These are phyloP conservation scores for Bujurquina vittata DNA, from an alignment of 2,113 vertebrate species.

Conservation along the genomic window DNA sequence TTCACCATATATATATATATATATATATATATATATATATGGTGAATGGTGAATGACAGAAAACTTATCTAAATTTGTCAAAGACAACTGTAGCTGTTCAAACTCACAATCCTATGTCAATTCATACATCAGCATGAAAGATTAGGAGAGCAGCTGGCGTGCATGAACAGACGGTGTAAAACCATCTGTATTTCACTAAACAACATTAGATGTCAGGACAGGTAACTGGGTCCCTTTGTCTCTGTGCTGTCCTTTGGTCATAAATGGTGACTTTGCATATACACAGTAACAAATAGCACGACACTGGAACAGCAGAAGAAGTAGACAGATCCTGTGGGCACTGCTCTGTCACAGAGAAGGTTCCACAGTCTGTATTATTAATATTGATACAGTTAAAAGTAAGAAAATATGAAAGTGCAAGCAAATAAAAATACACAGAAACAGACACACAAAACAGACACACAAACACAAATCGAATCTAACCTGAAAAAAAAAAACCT, in stretches of 20 bases:
- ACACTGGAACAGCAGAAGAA: neutral
- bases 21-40: too few species aligned
- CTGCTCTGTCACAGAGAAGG: neutral
- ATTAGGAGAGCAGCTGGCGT: slow-evolving; percentile 56
- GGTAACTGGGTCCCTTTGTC: slow-evolving; percentile 42
- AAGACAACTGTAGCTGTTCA: neutral
- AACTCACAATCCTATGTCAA: slow-evolving; percentile 9
- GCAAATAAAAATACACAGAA: neutral
- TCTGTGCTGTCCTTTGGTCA: slow-evolving; percentile 1
- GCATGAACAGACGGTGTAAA: neutral
- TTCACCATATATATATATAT: too few species aligned
- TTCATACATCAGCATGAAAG: slow-evolving; percentile 37
- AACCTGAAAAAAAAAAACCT: neutral
- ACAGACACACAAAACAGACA: slow-evolving; percentile 8
- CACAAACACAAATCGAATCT: slow-evolving; percentile 4
- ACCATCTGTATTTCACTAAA: slow-evolving; percentile 48
- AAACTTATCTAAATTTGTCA: neutral
- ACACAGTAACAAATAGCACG: slow-evolving; percentile 1
- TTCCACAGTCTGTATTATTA: neutral
- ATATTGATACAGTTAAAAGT: neutral
- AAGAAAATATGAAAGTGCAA: neutral
- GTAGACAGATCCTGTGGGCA: neutral
- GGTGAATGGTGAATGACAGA: neutral
- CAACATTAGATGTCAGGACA: slow-evolving; percentile 47
- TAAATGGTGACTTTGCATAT: neutral